Evolutionary conservation across 1,140 invertebrate genomes (phyloP), one percentile per base, ranked within the genome.

Genomic region (Dinothrombium tinctorium): DNA sequence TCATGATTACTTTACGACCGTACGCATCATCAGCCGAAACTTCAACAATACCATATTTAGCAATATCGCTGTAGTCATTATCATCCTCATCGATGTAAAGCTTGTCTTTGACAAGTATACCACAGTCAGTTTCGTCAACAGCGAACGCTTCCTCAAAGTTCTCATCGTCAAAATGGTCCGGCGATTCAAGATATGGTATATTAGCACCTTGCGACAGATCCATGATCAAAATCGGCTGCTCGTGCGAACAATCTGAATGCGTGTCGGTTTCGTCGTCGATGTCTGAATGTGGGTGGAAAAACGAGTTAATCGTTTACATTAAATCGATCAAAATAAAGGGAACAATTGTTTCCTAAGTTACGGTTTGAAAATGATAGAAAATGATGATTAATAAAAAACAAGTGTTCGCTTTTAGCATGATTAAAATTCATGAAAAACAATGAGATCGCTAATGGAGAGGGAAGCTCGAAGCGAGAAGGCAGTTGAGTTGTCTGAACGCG

Each of bases 1-100:
- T 77, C 31, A 89, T 79, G 55, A 96, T 90, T 35, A 94, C 75
- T 62, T 89, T 84, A 44, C 86, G 68, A 19, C 89, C 87, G 51
- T 69, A 74, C 23, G 71, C 69, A 60, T 90, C 86, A 61, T 90
- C 84, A 36, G 64, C 83, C 22, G 81, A 77, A 6, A 87, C 76
- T 61, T 89, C 82, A 6, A 90, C 73, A 43, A 87, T 75, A 6
- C 78, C 77, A 52, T 77, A 72, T 46, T 71, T 68, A 21, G 76
- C 69, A 44, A 89, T 73, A 55, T 86, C 79, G 22, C 68, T 62
- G 56, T 69, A 78, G 48, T 71, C 66, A 50, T 73, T 72, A 7
- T 40, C 31, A 22, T 44, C 47, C 46, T n/a, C 46, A 37, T 55
- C 57, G 46, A 55, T 56, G 11, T 58, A 51, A 24, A 55, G 54